These are phyloP conservation scores for Cosmia pyralina DNA, from an alignment of 2,888 invertebrate genomes.

Conservation along the genomic window DNA sequence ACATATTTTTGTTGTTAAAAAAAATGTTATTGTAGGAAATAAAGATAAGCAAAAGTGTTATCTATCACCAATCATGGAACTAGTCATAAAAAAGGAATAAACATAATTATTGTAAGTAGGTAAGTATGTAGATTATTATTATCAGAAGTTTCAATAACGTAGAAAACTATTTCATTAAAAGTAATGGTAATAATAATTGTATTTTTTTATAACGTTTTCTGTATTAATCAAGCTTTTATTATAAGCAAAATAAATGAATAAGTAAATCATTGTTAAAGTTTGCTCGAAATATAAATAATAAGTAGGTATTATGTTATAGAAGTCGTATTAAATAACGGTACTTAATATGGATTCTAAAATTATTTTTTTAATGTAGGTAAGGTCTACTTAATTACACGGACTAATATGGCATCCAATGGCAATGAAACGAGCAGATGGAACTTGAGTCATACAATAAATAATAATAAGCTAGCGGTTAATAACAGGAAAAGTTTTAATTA, in stretches of 20 bases:
- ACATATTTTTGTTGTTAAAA: slow-evolving; percentile 13
- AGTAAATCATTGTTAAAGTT: slow-evolving; percentile 5
- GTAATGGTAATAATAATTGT: no score
- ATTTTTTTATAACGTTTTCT: slow-evolving; percentile 17
- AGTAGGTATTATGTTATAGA: background rate
- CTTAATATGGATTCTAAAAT: slow-evolving; percentile 5
- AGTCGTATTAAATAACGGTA: background rate
- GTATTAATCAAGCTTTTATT: background rate
- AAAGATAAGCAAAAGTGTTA: slow-evolving; percentile 5
- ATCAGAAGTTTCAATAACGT: slow-evolving; percentile 1
- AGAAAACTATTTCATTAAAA: background rate
- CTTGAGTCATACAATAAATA: slow-evolving; percentile 23
- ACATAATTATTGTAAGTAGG: background rate
- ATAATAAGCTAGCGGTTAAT: slow-evolving; percentile 6
- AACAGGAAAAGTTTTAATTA: slow-evolving; percentile 40
- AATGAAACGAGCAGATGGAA: slow-evolving; percentile 26
- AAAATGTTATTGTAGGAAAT: slow-evolving; percentile 13
- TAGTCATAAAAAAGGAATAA: background rate
- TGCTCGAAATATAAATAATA: slow-evolving; percentile 7
- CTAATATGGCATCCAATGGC: slow-evolving; percentile 3
- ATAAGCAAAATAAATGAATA: background rate
- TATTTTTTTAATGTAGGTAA: background rate
- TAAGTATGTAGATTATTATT: slow-evolving; percentile 12
- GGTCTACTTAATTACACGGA: background rate
- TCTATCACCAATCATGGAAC: no score